Base-by-base conservation (phyloP, 2,888 invertebrate genomes). In the Lochmaea capreae region DNA sequence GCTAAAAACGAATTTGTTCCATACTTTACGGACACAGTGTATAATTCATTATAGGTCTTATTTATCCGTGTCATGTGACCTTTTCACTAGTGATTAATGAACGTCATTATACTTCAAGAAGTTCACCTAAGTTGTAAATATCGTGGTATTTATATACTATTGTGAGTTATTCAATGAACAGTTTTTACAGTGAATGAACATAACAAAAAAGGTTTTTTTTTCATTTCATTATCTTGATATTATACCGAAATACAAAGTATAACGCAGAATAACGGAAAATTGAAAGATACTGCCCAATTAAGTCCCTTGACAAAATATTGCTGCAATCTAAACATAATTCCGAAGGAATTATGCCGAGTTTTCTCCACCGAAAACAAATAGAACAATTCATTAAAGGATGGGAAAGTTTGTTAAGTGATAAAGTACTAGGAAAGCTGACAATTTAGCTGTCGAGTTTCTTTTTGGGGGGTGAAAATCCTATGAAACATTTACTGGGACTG, bases 271-370 rank as follows among this genome's bases (percentile, higher is more conserved):
- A 39, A 77, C 73, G 61, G 65, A 72, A 79, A 81, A 81, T 80
- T 80, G 80, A 78, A 78, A 79, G 79, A 78, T 80, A 80, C 78
- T 76, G 76, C 76, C 80, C 77, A 72, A 76, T 76, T 76, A 78
- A 72, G 75, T 69, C 68, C 59, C 52, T 52, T 74, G 72, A 71
- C 73, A 73, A 79, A 79, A 80, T 80, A 80, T 80, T 77, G 79
- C 78, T 69, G 59, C 78, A 79, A 80, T 80, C 79, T 78, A 76
- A 77, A 76, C 78, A 78, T 78, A 78, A 76, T 74, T 71, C 68
- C 75, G 54, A 58, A 65, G 69, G 74, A 76, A 73, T 77, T 77
- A 75, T 63, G 67, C 59, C 73, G 62, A 72, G 62, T 72, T 75
- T 76, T 74, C 73, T 76, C 70, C 67, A 61, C 65, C 58, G 62